Conservation (phyloP, 2,888 invertebrate genomes). For the Trichogramma evanescens region DNA sequence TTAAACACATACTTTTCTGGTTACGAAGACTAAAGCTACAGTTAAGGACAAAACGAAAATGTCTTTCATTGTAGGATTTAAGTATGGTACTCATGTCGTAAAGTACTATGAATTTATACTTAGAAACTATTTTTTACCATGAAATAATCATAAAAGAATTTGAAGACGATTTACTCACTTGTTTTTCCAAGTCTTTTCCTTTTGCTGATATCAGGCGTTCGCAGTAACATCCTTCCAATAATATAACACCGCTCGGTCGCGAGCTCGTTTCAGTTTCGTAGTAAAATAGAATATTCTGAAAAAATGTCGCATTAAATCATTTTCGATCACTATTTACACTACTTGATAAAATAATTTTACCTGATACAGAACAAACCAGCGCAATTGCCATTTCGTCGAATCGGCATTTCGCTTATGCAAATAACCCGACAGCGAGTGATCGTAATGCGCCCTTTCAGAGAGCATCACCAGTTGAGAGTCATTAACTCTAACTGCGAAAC, state of each 20-base stretch:
- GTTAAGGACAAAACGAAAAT: too few relatives aligned
- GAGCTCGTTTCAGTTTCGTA: slow-evolving; percentile 77
- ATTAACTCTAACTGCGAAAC: slow-evolving; percentile 62
- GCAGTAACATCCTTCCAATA: slow-evolving; percentile 85
- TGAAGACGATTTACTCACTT: slow-evolving; percentile 35
- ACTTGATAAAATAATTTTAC: slow-evolving; percentile 46
- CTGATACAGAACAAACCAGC: slow-evolving; percentile 78
- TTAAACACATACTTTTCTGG: slow-evolving; percentile 9
- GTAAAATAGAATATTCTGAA: slow-evolving; percentile 84
- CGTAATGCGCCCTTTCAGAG: slow-evolving; percentile 78
- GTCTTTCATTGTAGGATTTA: too few relatives aligned
- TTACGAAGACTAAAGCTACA: too few relatives aligned
- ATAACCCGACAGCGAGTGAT: slow-evolving; percentile 75
- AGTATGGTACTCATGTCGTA: too few relatives aligned
- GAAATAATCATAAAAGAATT: neutral
- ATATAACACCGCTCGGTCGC: slow-evolving; percentile 74
- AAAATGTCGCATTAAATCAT: slow-evolving; percentile 27
- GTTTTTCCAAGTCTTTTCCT: slow-evolving; percentile 48
- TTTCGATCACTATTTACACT: neutral
- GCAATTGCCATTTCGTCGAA: slow-evolving; percentile 79
- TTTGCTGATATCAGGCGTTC: slow-evolving; percentile 64
- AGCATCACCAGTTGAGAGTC: slow-evolving; percentile 78
- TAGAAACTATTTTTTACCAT: too few relatives aligned
- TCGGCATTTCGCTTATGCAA: slow-evolving; percentile 80
- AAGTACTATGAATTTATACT: too few relatives aligned